phyloP scores from a whole-genome alignment of 2,797 vertebrate genomes.

The Coracias cyanogaster region DNA sequence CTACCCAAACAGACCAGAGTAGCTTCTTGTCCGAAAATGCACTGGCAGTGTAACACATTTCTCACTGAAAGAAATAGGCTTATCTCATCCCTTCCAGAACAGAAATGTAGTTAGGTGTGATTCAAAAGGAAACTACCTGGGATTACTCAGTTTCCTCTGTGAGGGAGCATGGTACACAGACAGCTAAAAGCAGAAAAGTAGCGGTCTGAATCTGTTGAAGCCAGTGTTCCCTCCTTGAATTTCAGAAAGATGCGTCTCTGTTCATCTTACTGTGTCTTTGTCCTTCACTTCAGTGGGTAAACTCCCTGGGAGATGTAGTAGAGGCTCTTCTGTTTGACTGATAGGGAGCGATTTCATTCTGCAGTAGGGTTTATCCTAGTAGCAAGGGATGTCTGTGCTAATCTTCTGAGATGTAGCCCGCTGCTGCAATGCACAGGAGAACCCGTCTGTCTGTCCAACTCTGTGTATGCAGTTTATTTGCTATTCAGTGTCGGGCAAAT shows the following conservation, averaged over 20 bases:
- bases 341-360: not conserved
- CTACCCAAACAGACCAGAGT: not conserved
- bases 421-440: not conserved
- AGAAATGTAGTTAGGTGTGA: not conserved
- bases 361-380: not conserved
- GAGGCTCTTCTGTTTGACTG: not conserved
- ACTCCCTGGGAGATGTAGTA: not conserved
- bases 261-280: not conserved
- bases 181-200: not conserved
- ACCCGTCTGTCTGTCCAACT: not conserved
- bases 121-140: constrained; percentile 58
- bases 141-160: constrained; percentile 56
- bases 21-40: not conserved
- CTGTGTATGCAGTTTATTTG: not conserved
- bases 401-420: not conserved
- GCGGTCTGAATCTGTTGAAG: not conserved
- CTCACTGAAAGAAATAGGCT: not conserved
- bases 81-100: not conserved
- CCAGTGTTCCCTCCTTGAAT: not conserved
- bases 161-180: not conserved
- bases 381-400: not conserved
- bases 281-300: not conserved
- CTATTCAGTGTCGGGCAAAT: not conserved
- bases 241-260: not conserved
- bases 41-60: not conserved